Conservation (phyloP, 2,113 vertebrate species). For the Eonycteris spelaea region DNA sequence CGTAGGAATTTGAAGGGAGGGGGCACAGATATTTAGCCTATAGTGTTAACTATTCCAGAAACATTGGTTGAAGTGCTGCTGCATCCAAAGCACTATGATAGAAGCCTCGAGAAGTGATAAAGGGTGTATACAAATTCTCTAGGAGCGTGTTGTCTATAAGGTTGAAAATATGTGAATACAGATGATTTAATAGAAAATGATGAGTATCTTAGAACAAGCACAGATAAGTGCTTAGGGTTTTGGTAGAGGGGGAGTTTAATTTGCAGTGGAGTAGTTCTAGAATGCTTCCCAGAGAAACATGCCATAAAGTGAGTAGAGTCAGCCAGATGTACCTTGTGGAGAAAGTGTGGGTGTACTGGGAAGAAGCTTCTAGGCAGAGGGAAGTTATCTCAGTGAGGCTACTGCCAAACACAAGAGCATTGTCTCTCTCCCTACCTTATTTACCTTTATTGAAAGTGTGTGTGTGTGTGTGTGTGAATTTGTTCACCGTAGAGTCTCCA, state of each 20-base stretch:
- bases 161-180: background rate
- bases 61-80: background rate
- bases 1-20: background rate
- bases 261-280: background rate
- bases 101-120: background rate
- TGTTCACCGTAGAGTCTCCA: no score
- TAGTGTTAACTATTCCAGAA: background rate
- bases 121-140: background rate
- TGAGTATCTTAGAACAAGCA: background rate
- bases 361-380: background rate
- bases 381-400: fast-evolving
- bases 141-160: background rate
- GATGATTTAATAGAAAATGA: background rate
- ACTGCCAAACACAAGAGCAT: background rate
- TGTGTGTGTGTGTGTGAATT: background rate
- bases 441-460: background rate
- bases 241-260: background rate
- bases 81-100: background rate
- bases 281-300: background rate
- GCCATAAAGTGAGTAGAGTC: background rate
- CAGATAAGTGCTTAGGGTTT: background rate
- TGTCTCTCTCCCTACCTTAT: background rate
- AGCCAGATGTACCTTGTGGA: background rate
- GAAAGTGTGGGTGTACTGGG: background rate
- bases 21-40: background rate